Evolutionary conservation across 1,140 invertebrate genomes (phyloP).

Genomic region (Anastrepha obliqua): DNA sequence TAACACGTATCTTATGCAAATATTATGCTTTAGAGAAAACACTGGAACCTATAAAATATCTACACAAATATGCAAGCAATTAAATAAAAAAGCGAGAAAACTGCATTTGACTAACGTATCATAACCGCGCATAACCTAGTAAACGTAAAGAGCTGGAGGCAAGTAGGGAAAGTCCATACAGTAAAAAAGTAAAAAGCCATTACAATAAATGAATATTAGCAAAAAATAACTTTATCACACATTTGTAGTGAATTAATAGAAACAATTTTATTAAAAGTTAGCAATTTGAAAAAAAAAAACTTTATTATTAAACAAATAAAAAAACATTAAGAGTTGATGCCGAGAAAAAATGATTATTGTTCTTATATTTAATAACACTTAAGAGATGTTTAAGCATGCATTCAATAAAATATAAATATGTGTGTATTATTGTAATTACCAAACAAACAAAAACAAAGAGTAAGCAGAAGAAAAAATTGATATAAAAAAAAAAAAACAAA

Average conservation of each 20-base stretch:
- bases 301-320: background rate
- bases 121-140: too few species aligned
- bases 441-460: background rate
- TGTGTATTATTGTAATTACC: conserved; percentile 28
- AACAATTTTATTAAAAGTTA: background rate
- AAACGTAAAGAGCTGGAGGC: too few species aligned
- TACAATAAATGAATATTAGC: background rate
- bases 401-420: background rate
- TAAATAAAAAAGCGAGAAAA: too few species aligned
- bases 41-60: too few species aligned
- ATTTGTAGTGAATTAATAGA: conserved; percentile 18
- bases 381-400: conserved; percentile 44
- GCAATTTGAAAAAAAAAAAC: background rate
- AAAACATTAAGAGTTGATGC: conserved; percentile 9
- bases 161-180: too few species aligned
- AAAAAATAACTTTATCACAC: background rate
- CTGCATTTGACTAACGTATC: too few species aligned
- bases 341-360: conserved; percentile 37
- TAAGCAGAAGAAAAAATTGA: background rate
- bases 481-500: background rate
- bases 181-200: too few species aligned
- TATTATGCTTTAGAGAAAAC: too few species aligned
- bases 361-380: conserved; percentile 52
- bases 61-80: too few species aligned
- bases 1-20: too few species aligned